These are phyloP conservation scores for Morpho deidamia DNA, from an alignment of 2,888 invertebrate genomes.

Conservation along the genomic window DNA sequence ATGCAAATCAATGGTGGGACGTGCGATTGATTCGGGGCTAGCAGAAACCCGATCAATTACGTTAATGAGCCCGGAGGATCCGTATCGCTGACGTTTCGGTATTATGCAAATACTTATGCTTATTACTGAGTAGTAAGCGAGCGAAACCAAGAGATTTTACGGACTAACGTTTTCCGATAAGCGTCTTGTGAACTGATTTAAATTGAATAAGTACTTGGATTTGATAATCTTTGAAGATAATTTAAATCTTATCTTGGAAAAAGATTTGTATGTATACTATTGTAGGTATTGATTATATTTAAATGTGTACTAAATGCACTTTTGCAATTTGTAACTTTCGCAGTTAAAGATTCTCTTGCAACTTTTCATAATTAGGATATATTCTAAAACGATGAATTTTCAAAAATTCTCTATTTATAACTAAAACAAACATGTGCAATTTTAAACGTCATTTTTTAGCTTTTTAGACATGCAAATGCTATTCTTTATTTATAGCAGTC, in stretches of 20 bases:
- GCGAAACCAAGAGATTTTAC: slow-evolving; percentile 24
- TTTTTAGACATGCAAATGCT: too few relatives aligned
- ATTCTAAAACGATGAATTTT: too few relatives aligned
- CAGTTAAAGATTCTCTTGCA: too few relatives aligned
- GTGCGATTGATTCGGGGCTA: slow-evolving; percentile 66
- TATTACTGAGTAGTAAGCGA: slow-evolving; percentile 48
- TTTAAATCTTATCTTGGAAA: neutral
- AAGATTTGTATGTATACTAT: too few relatives aligned
- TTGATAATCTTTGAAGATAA: neutral
- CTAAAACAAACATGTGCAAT: too few relatives aligned
- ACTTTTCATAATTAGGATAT: too few relatives aligned
- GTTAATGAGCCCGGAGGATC: slow-evolving; percentile 69
- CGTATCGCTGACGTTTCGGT: slow-evolving; percentile 68
- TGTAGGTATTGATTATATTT: too few relatives aligned
- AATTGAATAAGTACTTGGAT: slow-evolving; percentile 2
- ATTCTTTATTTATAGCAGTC: too few relatives aligned
- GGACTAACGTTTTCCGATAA: slow-evolving; percentile 12
- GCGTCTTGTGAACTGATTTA: slow-evolving; percentile 2
- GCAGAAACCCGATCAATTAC: slow-evolving; percentile 74
- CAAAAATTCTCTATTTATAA: too few relatives aligned
- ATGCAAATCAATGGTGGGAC: slow-evolving; percentile 73
- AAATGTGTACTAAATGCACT: too few relatives aligned
- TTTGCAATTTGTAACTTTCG: too few relatives aligned
- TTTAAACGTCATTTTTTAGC: too few relatives aligned
- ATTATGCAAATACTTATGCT: slow-evolving; percentile 64